A percentile compares a stretch with the other conserved stretches of the same genome.
These are phyloP conservation scores for Epinotia ramella DNA, from an alignment of 2,888 invertebrate genomes.

Conservation along the genomic window DNA sequence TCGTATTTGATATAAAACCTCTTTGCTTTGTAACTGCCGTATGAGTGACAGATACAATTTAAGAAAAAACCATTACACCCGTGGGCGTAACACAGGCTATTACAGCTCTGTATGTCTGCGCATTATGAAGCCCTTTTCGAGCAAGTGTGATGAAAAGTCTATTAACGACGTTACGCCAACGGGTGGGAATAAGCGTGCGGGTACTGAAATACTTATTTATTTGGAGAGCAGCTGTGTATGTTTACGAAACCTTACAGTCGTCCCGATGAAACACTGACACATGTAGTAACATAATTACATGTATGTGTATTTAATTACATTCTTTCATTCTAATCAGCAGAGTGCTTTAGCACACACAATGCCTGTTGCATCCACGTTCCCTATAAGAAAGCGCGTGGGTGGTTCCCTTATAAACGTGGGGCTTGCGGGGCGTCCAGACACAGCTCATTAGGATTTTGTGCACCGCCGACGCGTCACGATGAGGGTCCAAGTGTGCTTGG, in stretches of 20 bases:
- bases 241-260: not conserved
- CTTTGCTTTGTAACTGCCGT: too few species aligned
- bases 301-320: not conserved
- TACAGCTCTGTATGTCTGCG: too few species aligned
- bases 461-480: conserved; percentile 62
- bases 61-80: too few species aligned
- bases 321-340: conserved; percentile 9
- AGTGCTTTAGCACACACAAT: conserved; percentile 16
- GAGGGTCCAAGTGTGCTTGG: conserved; percentile 61
- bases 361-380: conserved; percentile 44
- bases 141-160: too few species aligned
- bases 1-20: too few species aligned
- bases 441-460: conserved; percentile 56
- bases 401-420: conserved; percentile 71
- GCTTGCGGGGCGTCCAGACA: conserved; percentile 62
- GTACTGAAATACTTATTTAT: too few species aligned
- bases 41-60: too few species aligned
- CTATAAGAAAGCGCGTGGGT: conserved; percentile 72
- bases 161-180: too few species aligned
- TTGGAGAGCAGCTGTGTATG: too few species aligned
- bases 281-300: not conserved
- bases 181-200: too few species aligned
- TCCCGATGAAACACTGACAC: not conserved
- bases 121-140: too few species aligned
- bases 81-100: too few species aligned